Base-by-base conservation (phyloP, 2,797 vertebrate genomes). In the Hemibagrus guttatus region DNA sequence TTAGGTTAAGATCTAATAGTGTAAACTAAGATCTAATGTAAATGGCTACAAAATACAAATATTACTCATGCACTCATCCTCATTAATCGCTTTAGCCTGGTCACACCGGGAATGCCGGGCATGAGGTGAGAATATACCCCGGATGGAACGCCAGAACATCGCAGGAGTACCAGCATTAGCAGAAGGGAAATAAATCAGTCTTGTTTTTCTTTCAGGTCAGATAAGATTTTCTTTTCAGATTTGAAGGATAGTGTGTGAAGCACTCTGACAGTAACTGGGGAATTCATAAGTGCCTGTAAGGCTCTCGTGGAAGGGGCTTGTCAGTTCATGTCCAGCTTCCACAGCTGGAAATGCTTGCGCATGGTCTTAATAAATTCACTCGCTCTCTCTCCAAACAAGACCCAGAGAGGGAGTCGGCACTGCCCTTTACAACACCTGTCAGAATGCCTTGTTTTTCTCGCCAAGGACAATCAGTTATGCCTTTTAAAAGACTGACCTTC, bases 301-400 rank as follows among this genome's bases (percentile, higher is more conserved):
- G 78, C 66, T 58, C 35, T 71, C 68, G 71, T 85, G 78, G 79
- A 90, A 83, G 59, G 75, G 75, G 75, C 61, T 86, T 86, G 88
- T 87, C 84, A 81, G 79, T 61, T 92, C 90, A 80, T 11, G 23
- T 88, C 81, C n/a, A 81, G 11, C 6, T 56, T 84, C 83, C 49
- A 49, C 85, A 89, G 79, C 74, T 54, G 76, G 74, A 49, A 56
- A 69, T 68, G 87, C n/a, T 90, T 82, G 89, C 63, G 75, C 52
- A 66, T 61, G 79, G 78, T 89, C 72, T 85, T 85, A 86, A 88
- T 90, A 90, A 85, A 88, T 85, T 85, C 56, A 59, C 87, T 85
- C 14, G n/a, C 72, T 81, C 83, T 81, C 83, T 81, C 87, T 83
- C 84, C 52, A 85, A 88, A 79, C 72, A 84, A 88, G 59, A 66